Percentiles rank a stretch among this genome's conserved stretches.
These are phyloP conservation scores for Cerastis leucographa DNA, from an alignment of 2,888 invertebrate genomes.

Conservation along the genomic window DNA sequence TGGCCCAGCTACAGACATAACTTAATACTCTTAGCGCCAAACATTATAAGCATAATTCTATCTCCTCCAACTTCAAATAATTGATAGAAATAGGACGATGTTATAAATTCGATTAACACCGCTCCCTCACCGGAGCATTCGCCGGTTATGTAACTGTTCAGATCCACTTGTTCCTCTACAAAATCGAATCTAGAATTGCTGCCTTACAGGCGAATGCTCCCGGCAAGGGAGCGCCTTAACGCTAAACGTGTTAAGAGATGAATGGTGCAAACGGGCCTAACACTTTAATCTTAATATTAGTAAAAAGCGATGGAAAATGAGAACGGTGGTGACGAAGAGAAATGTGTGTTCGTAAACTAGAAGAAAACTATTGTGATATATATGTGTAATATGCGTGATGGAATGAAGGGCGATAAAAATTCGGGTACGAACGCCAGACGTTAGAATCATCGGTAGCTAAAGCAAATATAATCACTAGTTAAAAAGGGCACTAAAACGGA, in stretches of 20 bases:
- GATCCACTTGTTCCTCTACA: not conserved
- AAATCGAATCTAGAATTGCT: not conserved
- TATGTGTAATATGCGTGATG: not conserved
- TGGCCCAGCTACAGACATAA: too few relatives aligned
- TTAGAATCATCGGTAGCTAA: conserved; percentile 37
- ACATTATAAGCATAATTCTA: not conserved
- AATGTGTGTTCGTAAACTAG: conserved; percentile 5
- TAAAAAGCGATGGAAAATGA: conserved; percentile 36
- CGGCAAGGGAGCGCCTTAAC: not conserved
- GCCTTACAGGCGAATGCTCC: not conserved
- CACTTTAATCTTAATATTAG: conserved; percentile 13
- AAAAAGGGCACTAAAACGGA: conserved; percentile 36
- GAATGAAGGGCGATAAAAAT: conserved; percentile 12
- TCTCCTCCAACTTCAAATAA: not conserved
- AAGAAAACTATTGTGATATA: conserved; percentile 19
- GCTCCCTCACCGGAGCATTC: not conserved
- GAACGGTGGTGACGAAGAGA: not conserved
- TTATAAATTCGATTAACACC: not conserved
- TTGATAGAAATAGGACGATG: not conserved
- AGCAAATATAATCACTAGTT: conserved; percentile 41
- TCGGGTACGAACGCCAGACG: conserved; percentile 13
- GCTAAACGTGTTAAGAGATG: not conserved
- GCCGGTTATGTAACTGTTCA: not conserved
- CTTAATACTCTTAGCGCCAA: not conserved
- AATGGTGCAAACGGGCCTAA: not conserved